A percentile compares a stretch with the other conserved stretches of the same genome.
phyloP scores from a whole-genome alignment of 1,140 invertebrate genomes.

The Drosophila punjabiensis region DNA sequence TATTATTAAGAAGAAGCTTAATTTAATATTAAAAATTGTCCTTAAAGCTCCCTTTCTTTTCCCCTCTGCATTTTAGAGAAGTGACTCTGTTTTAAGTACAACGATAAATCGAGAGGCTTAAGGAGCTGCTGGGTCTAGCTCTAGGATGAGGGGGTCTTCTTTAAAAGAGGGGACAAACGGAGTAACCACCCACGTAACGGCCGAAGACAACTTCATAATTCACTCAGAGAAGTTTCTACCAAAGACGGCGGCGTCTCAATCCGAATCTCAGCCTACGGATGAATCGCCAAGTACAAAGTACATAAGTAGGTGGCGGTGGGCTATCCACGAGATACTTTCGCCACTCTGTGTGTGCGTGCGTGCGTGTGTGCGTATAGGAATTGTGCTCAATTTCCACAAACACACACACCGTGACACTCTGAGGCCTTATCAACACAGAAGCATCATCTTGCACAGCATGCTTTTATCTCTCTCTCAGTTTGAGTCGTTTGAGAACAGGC shows the following conservation, averaged over 20 bases:
- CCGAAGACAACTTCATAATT: conserved; percentile 76
- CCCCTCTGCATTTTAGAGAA: neutral
- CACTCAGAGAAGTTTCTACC: conserved; percentile 56
- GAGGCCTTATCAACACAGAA: conserved; percentile 80
- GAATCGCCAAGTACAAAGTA: conserved; percentile 48
- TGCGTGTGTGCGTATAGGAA: conserved; percentile 63
- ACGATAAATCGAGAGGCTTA: conserved; percentile 72
- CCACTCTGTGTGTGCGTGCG: conserved; percentile 8
- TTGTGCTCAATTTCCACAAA: conserved; percentile 77
- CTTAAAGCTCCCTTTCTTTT: neutral
- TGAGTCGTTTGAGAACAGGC: conserved; percentile 82
- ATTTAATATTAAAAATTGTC: too few relatives aligned
- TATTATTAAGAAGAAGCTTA: too few relatives aligned
- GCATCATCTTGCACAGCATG: conserved; percentile 82
- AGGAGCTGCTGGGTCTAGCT: conserved; percentile 12
- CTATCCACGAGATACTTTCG: conserved; percentile 57
- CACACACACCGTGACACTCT: conserved; percentile 22
- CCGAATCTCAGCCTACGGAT: conserved; percentile 48
- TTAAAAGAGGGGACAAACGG: neutral
- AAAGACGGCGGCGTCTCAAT: conserved; percentile 14
- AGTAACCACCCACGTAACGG: conserved; percentile 65
- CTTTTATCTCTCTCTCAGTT: conserved; percentile 84
- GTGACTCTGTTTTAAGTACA: conserved; percentile 56
- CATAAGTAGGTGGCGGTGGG: conserved; percentile 53
- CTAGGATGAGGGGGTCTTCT: neutral